Conservation (phyloP, 35 echinoderm and acorn worm species). For the Strongylocentrotus purpuratus region DNA sequence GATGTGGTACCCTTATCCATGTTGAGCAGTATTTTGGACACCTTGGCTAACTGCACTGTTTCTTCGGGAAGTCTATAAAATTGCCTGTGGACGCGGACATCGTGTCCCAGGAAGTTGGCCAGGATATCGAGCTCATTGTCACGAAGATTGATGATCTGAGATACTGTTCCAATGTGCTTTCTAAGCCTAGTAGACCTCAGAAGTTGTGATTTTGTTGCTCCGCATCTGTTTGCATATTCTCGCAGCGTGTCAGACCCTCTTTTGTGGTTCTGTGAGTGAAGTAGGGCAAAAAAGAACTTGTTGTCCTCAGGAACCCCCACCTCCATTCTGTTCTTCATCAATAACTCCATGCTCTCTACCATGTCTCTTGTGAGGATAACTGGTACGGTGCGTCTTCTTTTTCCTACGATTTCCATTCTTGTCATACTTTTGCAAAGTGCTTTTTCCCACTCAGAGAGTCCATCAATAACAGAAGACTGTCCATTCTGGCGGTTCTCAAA, state of each 20-base stretch:
- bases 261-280: conserved; percentile 29
- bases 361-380: conserved; percentile 59
- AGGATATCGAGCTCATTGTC: conserved; percentile 74
- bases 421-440: conserved; percentile 28
- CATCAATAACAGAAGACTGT: neutral
- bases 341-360: conserved; percentile 36
- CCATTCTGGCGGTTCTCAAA: conserved; percentile 15
- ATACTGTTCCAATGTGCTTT: conserved; percentile 74
- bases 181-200: conserved; percentile 66
- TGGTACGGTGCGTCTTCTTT: conserved; percentile 56
- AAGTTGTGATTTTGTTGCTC: conserved; percentile 52
- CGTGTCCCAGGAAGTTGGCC: conserved; percentile 73
- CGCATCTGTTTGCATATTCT: conserved; percentile 51
- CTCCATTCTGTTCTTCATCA: conserved; percentile 30
- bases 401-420: conserved; percentile 70
- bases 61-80: conserved; percentile 73
- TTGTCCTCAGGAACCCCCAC: conserved; percentile 48
- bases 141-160: conserved; percentile 58
- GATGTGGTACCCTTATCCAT: conserved; percentile 58
- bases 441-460: conserved; percentile 48
- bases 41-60: conserved; percentile 65
- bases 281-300: conserved; percentile 52
- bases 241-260: conserved; percentile 63
- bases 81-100: conserved; percentile 68
- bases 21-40: conserved; percentile 52